A percentile compares a stretch with the other conserved stretches of the same genome.
These are phyloP conservation scores for Phthorimaea operculella DNA, from an alignment of 1,140 invertebrate genomes.

Conservation along the genomic window DNA sequence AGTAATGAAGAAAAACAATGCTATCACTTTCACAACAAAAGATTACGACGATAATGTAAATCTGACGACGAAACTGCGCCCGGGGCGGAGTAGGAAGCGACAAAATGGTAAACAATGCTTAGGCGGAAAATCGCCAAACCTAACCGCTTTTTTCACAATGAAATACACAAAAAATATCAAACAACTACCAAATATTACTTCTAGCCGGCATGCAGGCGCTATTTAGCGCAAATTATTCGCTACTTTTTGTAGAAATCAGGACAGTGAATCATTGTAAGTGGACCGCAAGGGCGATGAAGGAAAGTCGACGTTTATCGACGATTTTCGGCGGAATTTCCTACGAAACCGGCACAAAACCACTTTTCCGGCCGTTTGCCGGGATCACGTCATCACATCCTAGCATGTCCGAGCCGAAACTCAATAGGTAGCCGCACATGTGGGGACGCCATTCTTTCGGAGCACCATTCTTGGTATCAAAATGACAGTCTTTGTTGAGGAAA, in stretches of 20 bases:
- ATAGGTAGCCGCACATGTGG: constrained; percentile 66
- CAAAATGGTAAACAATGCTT: constrained; percentile 59
- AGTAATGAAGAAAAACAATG: background rate
- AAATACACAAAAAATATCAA: constrained; percentile 9
- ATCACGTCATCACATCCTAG: constrained; percentile 56
- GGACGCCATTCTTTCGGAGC: constrained; percentile 67
- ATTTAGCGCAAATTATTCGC: constrained; percentile 28
- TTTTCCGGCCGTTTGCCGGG: constrained; percentile 37
- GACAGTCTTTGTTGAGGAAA: constrained; percentile 62
- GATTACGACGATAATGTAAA: background rate
- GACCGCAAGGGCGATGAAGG: constrained; percentile 20
- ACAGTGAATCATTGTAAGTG: constrained; percentile 55
- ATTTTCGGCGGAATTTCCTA: constrained; percentile 27
- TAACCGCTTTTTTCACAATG: constrained; percentile 12
- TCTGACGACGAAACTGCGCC: background rate
- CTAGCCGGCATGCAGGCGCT: background rate
- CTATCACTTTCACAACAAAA: background rate
- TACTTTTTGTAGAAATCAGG: constrained; percentile 42
- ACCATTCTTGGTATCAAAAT: constrained; percentile 66
- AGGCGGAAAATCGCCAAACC: constrained; percentile 13
- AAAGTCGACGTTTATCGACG: constrained; percentile 12
- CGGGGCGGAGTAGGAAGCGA: constrained; percentile 23
- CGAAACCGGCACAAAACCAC: constrained; percentile 19
- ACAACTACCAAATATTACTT: background rate
- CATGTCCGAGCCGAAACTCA: constrained; percentile 52